These are phyloP conservation scores for Phortica magna DNA, from an alignment of 2,888 invertebrate genomes.

Conservation along the genomic window DNA sequence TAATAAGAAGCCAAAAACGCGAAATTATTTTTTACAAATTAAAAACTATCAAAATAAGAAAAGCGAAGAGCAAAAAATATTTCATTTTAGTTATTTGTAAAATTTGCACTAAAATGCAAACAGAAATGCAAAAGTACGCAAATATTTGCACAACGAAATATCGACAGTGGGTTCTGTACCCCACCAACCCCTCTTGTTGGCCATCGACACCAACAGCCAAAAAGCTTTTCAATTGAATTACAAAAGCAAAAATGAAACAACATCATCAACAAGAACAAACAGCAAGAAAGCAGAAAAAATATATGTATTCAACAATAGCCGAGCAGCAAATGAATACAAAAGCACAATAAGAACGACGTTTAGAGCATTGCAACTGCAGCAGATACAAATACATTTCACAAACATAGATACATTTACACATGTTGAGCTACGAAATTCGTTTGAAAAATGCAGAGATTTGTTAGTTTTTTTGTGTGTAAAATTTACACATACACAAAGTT, in stretches of 20 bases:
- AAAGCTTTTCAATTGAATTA: constrained; percentile 27
- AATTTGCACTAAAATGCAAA: constrained; percentile 69
- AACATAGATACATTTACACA: not conserved
- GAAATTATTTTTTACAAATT: not conserved
- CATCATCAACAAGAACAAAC: not conserved
- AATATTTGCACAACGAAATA: constrained; percentile 64
- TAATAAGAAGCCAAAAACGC: constrained; percentile 3
- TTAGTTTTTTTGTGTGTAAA: constrained; percentile 48
- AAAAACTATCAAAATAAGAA: not conserved
- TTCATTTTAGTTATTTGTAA: constrained; percentile 61
- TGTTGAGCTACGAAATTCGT: constrained; percentile 52
- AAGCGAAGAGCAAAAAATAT: constrained; percentile 31
- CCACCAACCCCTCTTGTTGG: not conserved
- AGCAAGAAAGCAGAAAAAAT: not conserved
- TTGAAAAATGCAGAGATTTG: constrained; percentile 60
- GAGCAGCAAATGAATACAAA: constrained; percentile 10
- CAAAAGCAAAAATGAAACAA: not conserved
- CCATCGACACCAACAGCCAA: not conserved
- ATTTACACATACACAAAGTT: constrained; percentile 45
- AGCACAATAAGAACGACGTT: constrained; percentile 8
- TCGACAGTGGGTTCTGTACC: constrained; percentile 30
- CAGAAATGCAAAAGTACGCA: constrained; percentile 62
- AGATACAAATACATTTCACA: not conserved
- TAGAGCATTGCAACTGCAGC: not conserved
- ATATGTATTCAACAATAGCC: not conserved